Evolutionary conservation across 1,140 invertebrate species (phyloP).

Genomic region (Melitaea cinxia): DNA sequence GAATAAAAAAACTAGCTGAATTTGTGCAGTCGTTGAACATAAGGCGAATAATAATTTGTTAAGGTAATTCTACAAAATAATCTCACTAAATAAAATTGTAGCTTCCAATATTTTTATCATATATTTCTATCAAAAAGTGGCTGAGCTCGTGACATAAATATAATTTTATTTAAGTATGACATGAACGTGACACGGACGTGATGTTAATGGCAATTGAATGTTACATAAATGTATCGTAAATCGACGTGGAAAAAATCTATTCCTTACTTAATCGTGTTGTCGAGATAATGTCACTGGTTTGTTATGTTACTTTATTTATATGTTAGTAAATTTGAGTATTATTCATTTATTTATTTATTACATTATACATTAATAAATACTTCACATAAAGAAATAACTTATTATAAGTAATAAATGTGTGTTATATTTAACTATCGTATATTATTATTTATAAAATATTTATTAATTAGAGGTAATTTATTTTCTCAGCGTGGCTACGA

Average conservation of each 20-base stretch:
- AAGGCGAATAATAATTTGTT: background rate
- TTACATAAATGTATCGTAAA: background rate
- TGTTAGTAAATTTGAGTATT: background rate
- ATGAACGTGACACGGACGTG: background rate
- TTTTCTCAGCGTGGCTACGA: too few relatives aligned
- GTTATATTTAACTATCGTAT: too few relatives aligned
- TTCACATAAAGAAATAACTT: too few relatives aligned
- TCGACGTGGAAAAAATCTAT: background rate
- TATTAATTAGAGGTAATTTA: too few relatives aligned
- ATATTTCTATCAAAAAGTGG: background rate
- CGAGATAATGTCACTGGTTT: background rate
- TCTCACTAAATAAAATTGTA: too few relatives aligned
- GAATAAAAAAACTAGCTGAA: too few relatives aligned
- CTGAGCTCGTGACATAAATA: background rate
- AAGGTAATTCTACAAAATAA: too few relatives aligned
- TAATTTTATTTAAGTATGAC: constrained; percentile 3
- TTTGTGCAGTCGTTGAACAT: background rate
- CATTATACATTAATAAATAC: too few relatives aligned
- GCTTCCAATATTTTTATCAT: background rate
- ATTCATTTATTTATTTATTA: too few relatives aligned
- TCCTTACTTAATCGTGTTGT: background rate
- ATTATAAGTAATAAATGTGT: too few relatives aligned
- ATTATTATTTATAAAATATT: too few relatives aligned
- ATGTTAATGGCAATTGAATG: constrained; percentile 8
- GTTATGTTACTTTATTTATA: background rate